phyloP scores from a whole-genome alignment of 2,888 invertebrate species.

The Ophraella communa region DNA sequence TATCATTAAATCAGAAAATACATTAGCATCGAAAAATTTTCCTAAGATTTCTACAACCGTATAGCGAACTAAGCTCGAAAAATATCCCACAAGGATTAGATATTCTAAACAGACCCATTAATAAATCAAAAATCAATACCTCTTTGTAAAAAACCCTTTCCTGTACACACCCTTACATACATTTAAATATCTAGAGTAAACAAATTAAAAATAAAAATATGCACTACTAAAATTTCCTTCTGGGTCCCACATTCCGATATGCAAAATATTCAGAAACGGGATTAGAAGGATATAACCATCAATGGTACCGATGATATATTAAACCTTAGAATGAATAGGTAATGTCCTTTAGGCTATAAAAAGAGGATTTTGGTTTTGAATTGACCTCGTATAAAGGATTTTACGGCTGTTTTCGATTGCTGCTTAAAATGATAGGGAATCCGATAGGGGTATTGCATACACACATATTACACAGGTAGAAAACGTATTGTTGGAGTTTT shows the following conservation, averaged over 20 bases:
- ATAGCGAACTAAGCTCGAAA: too few species aligned
- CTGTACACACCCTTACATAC: conserved; percentile 32
- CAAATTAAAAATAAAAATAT: conserved; percentile 45
- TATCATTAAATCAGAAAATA: not conserved
- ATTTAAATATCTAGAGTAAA: conserved; percentile 44
- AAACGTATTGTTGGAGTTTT: conserved; percentile 28
- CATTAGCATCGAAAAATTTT: not conserved
- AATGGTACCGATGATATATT: conserved; percentile 47
- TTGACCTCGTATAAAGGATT: conserved; percentile 44
- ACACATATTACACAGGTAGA: conserved; percentile 33
- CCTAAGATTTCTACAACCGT: not conserved
- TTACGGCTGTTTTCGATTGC: conserved; percentile 42
- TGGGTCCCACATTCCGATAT: conserved; percentile 43
- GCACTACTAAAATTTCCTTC: conserved; percentile 29
- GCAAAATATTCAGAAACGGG: conserved; percentile 43
- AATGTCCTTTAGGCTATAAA: conserved; percentile 46
- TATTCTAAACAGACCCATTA: conserved; percentile 46
- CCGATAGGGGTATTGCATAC: conserved; percentile 34
- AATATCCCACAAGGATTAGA: conserved; percentile 49
- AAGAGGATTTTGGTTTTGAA: conserved; percentile 49
- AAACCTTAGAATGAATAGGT: conserved; percentile 43
- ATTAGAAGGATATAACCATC: conserved; percentile 39
- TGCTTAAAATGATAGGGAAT: conserved; percentile 44
- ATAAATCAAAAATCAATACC: conserved; percentile 49
- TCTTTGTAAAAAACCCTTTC: conserved; percentile 26